Conservation (phyloP, 2,888 invertebrate genomes). For the Idaea straminata region DNA sequence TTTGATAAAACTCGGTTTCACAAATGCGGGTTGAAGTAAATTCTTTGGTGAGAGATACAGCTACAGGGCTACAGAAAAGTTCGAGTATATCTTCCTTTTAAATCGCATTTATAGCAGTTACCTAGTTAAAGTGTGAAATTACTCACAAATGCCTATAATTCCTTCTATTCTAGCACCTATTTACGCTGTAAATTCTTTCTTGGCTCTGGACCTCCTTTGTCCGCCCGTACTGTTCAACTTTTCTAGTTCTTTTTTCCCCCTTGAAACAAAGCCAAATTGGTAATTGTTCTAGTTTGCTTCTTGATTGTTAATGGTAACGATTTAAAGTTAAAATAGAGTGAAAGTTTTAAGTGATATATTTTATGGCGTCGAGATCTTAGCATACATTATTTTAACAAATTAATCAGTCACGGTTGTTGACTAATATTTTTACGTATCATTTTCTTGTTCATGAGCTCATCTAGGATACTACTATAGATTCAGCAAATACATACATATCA, state of each 20-base stretch:
- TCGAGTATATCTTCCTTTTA: background rate
- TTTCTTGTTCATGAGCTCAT: background rate
- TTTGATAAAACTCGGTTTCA: background rate
- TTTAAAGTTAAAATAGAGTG: background rate
- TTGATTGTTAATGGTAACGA: background rate
- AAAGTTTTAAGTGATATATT: background rate
- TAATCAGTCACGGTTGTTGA: background rate
- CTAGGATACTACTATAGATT: background rate
- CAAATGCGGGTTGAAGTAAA: background rate
- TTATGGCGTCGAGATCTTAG: background rate
- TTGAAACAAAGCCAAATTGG: background rate
- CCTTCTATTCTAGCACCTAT: background rate
- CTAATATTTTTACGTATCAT: background rate
- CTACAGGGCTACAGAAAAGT: background rate
- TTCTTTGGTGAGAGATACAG: background rate
- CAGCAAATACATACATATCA: too few relatives aligned
- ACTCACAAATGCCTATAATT: background rate
- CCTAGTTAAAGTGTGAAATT: background rate
- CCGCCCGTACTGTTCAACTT: background rate
- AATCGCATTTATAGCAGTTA: background rate
- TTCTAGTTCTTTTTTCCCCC: background rate
- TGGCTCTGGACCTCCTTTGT: background rate
- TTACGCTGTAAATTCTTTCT: background rate
- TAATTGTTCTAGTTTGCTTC: background rate
- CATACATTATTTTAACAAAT: background rate